Percentiles rank a stretch among this genome's conserved stretches.
Conservation (phyloP, 2,113 vertebrate genomes). For the Melanerpes aurifrons region DNA sequence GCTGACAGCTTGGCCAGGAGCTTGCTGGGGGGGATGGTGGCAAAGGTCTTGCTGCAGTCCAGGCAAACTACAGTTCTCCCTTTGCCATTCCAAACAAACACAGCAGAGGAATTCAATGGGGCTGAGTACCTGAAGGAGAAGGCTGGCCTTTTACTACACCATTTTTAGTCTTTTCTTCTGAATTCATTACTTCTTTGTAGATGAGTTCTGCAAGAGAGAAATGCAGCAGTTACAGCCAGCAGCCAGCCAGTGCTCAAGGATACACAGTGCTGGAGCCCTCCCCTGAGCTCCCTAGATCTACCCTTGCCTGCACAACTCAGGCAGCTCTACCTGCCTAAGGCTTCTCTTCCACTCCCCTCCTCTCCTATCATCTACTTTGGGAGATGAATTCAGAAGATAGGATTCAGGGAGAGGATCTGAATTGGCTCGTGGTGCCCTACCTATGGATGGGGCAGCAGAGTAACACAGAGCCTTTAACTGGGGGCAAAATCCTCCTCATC, state of each 20-base stretch:
- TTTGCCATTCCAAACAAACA: background rate
- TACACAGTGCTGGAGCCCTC: background rate
- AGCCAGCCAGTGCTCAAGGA: background rate
- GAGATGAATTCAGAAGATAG: background rate
- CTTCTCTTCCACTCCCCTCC: background rate
- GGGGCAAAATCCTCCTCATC: background rate
- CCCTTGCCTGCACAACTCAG: background rate
- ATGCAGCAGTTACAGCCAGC: background rate
- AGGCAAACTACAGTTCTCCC: background rate
- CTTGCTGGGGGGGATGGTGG: too few species aligned
- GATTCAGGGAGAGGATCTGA: background rate
- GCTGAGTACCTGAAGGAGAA: slow-evolving; percentile 99
- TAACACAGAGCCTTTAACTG: background rate
- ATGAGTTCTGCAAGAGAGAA: slow-evolving; percentile 88
- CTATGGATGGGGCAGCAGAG: background rate
- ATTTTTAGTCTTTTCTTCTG: slow-evolving; percentile 99
- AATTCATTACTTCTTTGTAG: slow-evolving; percentile 99
- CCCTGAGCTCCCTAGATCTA: background rate
- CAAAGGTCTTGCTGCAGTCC: too few species aligned
- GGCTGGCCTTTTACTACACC: slow-evolving; percentile 99
- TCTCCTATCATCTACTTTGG: background rate
- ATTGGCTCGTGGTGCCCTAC: background rate
- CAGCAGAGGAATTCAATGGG: slow-evolving; percentile 64
- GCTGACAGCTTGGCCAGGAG: too few species aligned
- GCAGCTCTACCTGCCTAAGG: background rate